Percentiles rank a stretch among this genome's conserved stretches.
These are phyloP conservation scores for Lithodes maja DNA, from an alignment of 2,888 invertebrate genomes.

Conservation along the genomic window DNA sequence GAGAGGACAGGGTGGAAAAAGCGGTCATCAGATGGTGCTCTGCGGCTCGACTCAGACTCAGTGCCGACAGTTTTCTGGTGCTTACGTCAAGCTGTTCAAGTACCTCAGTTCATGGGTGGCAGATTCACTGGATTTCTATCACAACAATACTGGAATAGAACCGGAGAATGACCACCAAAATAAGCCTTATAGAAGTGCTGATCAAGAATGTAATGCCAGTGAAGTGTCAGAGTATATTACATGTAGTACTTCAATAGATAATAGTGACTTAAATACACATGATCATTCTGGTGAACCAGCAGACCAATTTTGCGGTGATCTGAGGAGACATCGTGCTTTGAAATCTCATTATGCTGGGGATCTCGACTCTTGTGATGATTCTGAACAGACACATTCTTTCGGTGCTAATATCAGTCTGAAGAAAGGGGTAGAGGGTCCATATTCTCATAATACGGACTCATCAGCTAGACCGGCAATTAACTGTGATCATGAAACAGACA, in stretches of 20 bases:
- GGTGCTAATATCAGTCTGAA: not conserved
- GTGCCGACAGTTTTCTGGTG: slow-evolving; percentile 54
- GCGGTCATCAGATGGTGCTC: slow-evolving; percentile 45
- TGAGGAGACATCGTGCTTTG: not conserved
- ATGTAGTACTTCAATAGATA: not conserved
- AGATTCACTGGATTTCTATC: slow-evolving; percentile 39
- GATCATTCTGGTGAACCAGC: not conserved
- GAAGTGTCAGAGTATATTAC: not conserved
- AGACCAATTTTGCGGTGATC: not conserved
- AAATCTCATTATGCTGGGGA: not conserved
- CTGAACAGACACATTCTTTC: not conserved
- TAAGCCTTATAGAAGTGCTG: no score
- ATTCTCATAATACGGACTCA: not conserved
- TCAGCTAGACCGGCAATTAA: not conserved
- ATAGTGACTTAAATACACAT: not conserved
- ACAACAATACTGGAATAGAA: slow-evolving; percentile 13
- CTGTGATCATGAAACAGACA: not conserved
- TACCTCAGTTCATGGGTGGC: slow-evolving; percentile 49
- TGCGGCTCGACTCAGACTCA: slow-evolving; percentile 53
- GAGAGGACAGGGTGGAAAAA: not conserved
- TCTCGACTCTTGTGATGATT: not conserved
- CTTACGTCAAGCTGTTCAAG: slow-evolving; percentile 45
- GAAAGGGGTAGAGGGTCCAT: not conserved
- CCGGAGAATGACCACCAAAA: not conserved
- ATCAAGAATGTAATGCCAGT: no score